Conservation (phyloP, 2,888 invertebrate genomes). For the Lepidocyrtinus sp. region DNA sequence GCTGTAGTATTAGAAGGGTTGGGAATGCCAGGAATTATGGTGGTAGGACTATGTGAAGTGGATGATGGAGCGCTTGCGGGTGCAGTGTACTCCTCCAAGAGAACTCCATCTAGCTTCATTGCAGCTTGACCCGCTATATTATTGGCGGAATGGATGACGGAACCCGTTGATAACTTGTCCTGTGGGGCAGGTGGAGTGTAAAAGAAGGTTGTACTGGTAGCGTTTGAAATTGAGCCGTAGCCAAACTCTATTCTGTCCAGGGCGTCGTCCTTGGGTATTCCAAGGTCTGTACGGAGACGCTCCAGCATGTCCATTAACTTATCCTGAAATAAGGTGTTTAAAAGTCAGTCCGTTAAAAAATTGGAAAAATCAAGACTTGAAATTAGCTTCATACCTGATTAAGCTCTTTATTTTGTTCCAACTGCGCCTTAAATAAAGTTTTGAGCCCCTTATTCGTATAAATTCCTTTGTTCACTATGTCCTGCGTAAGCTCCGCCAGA, state of each 20-base stretch:
- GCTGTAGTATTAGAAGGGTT: slow-evolving; percentile 17
- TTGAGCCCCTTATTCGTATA: slow-evolving; percentile 75
- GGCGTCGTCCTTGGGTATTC: slow-evolving; percentile 71
- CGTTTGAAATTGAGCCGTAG: slow-evolving; percentile 67
- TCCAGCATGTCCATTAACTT: slow-evolving; percentile 74
- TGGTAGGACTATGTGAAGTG: slow-evolving; percentile 26
- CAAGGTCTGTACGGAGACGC: slow-evolving; percentile 73
- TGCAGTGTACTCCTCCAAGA: not conserved
- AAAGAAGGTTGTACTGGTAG: slow-evolving; percentile 46
- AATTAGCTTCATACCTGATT: slow-evolving; percentile 73
- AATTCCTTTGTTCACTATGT: slow-evolving; percentile 75
- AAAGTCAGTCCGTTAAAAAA: not conserved
- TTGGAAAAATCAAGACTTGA: not conserved
- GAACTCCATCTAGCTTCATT: not conserved
- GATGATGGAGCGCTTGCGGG: not conserved
- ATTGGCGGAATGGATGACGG: not conserved
- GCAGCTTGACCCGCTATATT: not conserved
- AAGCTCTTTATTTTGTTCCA: slow-evolving; percentile 74
- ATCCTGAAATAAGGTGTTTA: slow-evolving; percentile 71
- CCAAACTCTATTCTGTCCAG: slow-evolving; percentile 71
- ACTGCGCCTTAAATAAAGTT: slow-evolving; percentile 75
- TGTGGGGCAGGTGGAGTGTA: slow-evolving; percentile 22
- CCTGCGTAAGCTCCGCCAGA: slow-evolving; percentile 75
- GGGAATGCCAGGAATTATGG: slow-evolving; percentile 21
- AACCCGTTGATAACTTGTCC: slow-evolving; percentile 22